These are phyloP conservation scores for Spodoptera frugiperda DNA, from an alignment of 1,140 invertebrate species.

Conservation along the genomic window DNA sequence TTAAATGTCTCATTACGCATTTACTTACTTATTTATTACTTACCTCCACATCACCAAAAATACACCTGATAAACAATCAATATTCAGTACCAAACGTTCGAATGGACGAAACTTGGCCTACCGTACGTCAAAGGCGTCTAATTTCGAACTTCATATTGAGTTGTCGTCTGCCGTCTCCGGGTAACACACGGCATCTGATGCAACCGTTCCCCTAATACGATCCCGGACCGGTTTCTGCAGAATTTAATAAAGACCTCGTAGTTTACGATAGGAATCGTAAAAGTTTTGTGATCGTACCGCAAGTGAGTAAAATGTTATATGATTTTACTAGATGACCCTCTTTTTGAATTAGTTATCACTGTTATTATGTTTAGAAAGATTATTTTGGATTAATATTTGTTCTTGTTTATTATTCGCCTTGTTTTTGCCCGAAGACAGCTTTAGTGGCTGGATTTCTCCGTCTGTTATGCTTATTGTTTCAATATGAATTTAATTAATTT, in stretches of 20 bases:
- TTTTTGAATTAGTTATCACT: constrained; percentile 22
- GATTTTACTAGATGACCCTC: background rate
- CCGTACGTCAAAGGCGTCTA: constrained; percentile 36
- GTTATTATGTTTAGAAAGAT: constrained; percentile 26
- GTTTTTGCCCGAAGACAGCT: too few relatives aligned
- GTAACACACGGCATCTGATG: background rate
- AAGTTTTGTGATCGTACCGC: constrained; percentile 52
- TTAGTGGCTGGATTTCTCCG: too few relatives aligned
- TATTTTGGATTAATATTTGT: background rate
- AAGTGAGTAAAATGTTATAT: constrained; percentile 55
- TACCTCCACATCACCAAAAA: too few relatives aligned
- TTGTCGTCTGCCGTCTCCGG: constrained; percentile 27
- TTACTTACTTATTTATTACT: too few relatives aligned
- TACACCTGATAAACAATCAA: background rate
- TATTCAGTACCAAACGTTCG: constrained; percentile 6
- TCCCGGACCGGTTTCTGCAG: constrained; percentile 43
- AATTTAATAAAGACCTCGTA: constrained; percentile 66
- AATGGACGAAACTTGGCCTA: constrained; percentile 12
- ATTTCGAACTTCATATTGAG: constrained; percentile 48
- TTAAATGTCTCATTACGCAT: too few relatives aligned
- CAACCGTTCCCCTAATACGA: constrained; percentile 4
- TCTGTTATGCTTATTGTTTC: too few relatives aligned
- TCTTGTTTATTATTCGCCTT: too few relatives aligned
- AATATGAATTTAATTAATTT: too few relatives aligned
- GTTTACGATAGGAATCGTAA: constrained; percentile 67